Evolutionary conservation across 2,888 invertebrate species (phyloP), one percentile per base, ranked within the genome.

Genomic region (Microctonus hyperodae): DNA sequence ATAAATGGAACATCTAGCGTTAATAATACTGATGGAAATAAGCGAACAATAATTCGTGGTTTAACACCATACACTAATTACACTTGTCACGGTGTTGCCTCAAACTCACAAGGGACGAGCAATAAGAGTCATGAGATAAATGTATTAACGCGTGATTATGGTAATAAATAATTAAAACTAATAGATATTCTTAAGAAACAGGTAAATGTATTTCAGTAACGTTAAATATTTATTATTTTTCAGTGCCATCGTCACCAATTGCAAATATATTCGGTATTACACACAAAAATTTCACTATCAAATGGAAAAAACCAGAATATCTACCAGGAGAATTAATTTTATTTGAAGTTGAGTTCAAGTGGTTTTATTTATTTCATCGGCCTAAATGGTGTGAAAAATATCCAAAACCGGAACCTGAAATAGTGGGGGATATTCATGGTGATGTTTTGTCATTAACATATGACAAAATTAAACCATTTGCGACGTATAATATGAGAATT

Each of bases 61-160:
- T 66, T 83, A 6, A 79, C 75, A 68, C 79, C 83, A 10, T 81
- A 73, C 57, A 79, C 81, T 16, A 65, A 28, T 22, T 83, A 82
- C 33, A 56, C 55, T 10, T 83, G 83, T 64, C 68, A 65, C 20
- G 77, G 76, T 20, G 64, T 68, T 6, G 69, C 71, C 11, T 16
- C 60, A 22, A 79, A 77, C 61, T 56, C 65, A 5, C 76, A 68
- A 31, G 78, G 78, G 7, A 48, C 61, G 9, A 81, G 81, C 65
- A 35, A 63, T 11, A 58, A 22, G 16, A 80, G 81, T 25, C 9
- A 40, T 3, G 11, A 22, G 4, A 48, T 75, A 7, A 64, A 40
- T n/a, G 67, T 70, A 9, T 67, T 53, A 33, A 81, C 81, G 35
- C 28, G 68, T 6, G 74, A 81, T 70, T 78, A 76, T 68, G 72